A percentile compares a stretch with the other conserved stretches of the same genome.
phyloP scores from a whole-genome alignment of 1,140 invertebrate genomes.

The Aricia agestis region DNA sequence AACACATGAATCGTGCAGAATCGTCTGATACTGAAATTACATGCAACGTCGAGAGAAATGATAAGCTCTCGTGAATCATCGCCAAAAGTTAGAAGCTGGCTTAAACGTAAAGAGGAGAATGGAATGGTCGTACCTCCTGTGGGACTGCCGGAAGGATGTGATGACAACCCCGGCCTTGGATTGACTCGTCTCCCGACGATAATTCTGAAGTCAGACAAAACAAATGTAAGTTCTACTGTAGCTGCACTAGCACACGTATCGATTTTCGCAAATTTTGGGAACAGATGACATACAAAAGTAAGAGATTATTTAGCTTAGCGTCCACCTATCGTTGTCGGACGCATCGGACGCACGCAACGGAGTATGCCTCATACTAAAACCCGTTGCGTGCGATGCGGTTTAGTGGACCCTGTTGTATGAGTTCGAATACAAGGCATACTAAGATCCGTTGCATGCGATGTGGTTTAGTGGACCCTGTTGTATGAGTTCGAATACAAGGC shows the following conservation, averaged over 20 bases:
- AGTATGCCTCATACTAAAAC: too few relatives aligned
- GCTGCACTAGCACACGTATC: not conserved
- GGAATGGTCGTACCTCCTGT: conserved; percentile 83
- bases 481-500: too few relatives aligned
- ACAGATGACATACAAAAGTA: too few relatives aligned
- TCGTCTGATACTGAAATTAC: conserved; percentile 17
- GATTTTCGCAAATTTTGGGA: too few relatives aligned
- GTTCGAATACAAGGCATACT: too few relatives aligned
- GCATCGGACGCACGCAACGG: too few relatives aligned
- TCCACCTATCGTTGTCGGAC: too few relatives aligned
- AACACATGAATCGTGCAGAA: conserved; percentile 18
- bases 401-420: too few relatives aligned
- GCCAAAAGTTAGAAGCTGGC: conserved; percentile 14
- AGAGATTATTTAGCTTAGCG: too few relatives aligned
- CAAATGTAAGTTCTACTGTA: not conserved
- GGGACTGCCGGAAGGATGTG: conserved; percentile 93
- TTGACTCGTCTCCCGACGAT: conserved; percentile 70
- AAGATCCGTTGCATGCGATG: too few relatives aligned
- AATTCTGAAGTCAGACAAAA: conserved; percentile 48
- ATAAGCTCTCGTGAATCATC: conserved; percentile 21
- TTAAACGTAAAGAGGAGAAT: not conserved
- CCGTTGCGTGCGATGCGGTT: too few relatives aligned
- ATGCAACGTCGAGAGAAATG: conserved; percentile 21
- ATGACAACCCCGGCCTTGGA: conserved; percentile 92
- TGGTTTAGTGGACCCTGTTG: too few relatives aligned